These are phyloP conservation scores for Procambarus clarkii DNA, from an alignment of 1,140 invertebrate genomes.

Conservation along the genomic window DNA sequence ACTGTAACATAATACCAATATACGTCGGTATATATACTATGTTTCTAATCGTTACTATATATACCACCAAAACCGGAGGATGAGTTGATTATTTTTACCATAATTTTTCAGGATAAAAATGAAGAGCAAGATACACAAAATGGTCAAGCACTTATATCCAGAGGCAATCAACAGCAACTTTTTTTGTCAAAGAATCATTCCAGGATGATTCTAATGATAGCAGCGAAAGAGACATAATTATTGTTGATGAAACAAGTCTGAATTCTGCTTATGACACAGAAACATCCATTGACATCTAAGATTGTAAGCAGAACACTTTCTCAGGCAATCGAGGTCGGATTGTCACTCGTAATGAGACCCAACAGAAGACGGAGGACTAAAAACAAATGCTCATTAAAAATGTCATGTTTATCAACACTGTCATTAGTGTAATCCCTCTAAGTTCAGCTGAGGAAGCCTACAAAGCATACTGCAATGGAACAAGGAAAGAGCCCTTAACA, in stretches of 20 bases:
- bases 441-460: slow-evolving; percentile 21
- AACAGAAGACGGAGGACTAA: slow-evolving; percentile 23
- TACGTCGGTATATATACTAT: too few relatives aligned
- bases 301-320: neutral
- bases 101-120: too few relatives aligned
- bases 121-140: too few relatives aligned
- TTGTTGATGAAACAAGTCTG: neutral
- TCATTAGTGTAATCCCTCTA: neutral
- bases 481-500: slow-evolving; percentile 13
- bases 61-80: too few relatives aligned
- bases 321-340: neutral
- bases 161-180: neutral
- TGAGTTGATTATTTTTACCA: too few relatives aligned
- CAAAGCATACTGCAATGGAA: neutral
- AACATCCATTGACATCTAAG: neutral
- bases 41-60: too few relatives aligned
- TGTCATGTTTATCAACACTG: neutral
- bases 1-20: too few relatives aligned
- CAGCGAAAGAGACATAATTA: neutral
- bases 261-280: slow-evolving; percentile 60
- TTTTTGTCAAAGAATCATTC: neutral
- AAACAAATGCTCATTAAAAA: slow-evolving; percentile 3
- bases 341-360: neutral
- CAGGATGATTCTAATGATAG: neutral
- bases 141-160: neutral